Conservation (phyloP, 1,140 invertebrate species). For the Patella vulgata region DNA sequence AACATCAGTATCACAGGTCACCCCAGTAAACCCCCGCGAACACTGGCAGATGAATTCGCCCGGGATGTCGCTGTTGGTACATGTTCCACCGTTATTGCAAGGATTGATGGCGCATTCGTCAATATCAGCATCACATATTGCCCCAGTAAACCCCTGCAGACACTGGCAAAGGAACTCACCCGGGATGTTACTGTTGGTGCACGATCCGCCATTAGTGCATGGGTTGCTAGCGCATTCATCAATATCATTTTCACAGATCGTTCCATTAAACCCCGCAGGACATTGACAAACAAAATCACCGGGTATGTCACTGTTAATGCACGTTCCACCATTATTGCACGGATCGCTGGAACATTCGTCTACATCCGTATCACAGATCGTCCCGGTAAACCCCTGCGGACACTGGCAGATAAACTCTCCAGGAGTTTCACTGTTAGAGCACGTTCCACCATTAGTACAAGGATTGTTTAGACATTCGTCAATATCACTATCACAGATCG, state of each 20-base stretch:
- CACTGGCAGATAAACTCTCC: constrained; percentile 95
- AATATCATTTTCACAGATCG: constrained; percentile 68
- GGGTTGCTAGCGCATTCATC: constrained; percentile 93
- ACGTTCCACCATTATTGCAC: constrained; percentile 48
- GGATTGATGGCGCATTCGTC: constrained; percentile 71
- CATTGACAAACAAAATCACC: constrained; percentile 76
- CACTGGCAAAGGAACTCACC: constrained; percentile 62
- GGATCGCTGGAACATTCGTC: constrained; percentile 28
- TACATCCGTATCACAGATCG: constrained; percentile 19
- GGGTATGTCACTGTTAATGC: constrained; percentile 12
- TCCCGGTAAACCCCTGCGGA: constrained; percentile 63
- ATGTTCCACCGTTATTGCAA: constrained; percentile 92
- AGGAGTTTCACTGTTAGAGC: constrained; percentile 81
- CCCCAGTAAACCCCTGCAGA: constrained; percentile 72
- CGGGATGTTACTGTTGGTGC: constrained; percentile 81
- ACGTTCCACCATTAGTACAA: constrained; percentile 88
- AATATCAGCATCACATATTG: constrained; percentile 44
- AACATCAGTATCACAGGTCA: constrained; percentile 71
- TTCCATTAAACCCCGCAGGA: constrained; percentile 72
- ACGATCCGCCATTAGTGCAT: constrained; percentile 90
- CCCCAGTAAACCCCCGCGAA: constrained; percentile 75
- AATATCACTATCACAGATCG: constrained; percentile 72
- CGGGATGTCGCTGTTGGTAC: constrained; percentile 72
- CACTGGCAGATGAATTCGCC: constrained; percentile 85
- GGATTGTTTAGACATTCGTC: constrained; percentile 87